Evolutionary conservation across 2,113 vertebrate genomes (phyloP), one percentile per base, ranked within the genome.

Genomic region (Podocnemis expansa): DNA sequence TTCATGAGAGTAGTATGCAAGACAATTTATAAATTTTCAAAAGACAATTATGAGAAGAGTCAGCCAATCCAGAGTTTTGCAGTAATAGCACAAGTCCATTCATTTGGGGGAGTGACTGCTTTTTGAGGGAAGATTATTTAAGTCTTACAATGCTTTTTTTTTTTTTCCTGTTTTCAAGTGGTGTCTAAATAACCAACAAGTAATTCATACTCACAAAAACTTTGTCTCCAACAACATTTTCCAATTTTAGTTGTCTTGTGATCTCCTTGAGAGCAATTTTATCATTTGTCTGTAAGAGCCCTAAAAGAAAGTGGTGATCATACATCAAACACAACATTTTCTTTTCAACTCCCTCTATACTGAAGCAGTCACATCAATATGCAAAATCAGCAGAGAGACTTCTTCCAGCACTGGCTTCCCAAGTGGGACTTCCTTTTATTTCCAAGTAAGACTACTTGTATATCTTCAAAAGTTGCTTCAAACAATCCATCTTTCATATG

Each of bases 151-250:
- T 43, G 25, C 22, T 14, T 11, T 16, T 14, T 43, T 76, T 58
- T 58, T 27, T 11, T 75, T 75, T 67, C 9, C 29, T 58, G 10
- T 11, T 75, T 75, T 67, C 5, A 38, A 10, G n/a, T 22, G 19
- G 73, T 25, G 41, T 10, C 41, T 76, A 31, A 82, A 93, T 58
- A 11, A 25, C 31, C 24, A 47, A n/a, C 9, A 70, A 70, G 55
- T 25, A 86, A 41, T 29, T 17, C 51, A 41, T 52, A 98, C 99
- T 98, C 96, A 99, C 99, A 98, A 99, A 99, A 87, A 99, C 99
- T 99, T 98, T 99, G 96, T 99, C 99, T 31, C 98, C 99, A 34
- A 99, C 99, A 47, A 99, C 99, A 24, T 99, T 99, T 97, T 99
- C 99, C 96, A 99, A 97, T 47, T 98, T 97, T 88, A 99, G 97